Conservation (phyloP, 2,888 invertebrate genomes). For the Lycophotia porphyrea region DNA sequence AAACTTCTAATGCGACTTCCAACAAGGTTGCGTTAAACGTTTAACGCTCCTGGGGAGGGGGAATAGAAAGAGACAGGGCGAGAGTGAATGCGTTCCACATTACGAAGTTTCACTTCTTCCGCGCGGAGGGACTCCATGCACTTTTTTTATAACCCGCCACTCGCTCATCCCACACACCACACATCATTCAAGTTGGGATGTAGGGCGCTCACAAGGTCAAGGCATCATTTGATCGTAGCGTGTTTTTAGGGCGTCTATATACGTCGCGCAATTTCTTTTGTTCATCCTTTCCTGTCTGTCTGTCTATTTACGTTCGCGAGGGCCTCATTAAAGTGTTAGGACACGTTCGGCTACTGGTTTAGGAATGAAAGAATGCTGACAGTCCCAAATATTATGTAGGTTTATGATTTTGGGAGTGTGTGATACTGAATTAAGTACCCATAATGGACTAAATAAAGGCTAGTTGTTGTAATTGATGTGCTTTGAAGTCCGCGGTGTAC, state of each 20-base stretch:
- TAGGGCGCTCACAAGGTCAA: conserved; percentile 71
- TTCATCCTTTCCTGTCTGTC: conserved; percentile 50
- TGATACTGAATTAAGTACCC: not conserved
- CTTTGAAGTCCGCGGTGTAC: not conserved
- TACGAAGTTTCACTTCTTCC: too few species aligned
- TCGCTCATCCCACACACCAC: conserved; percentile 28
- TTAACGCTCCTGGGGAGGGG: too few species aligned
- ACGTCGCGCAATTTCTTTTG: conserved; percentile 62
- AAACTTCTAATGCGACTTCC: too few species aligned
- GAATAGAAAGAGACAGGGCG: too few species aligned
- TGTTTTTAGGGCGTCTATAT: conserved; percentile 64
- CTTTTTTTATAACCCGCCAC: not conserved
- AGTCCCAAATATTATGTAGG: not conserved
- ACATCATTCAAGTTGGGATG: conserved; percentile 46
- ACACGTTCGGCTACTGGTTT: conserved; percentile 24
- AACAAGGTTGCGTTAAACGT: too few species aligned
- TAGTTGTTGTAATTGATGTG: not conserved
- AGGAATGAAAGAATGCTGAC: conserved; percentile 29
- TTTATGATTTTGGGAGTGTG: conserved; percentile 1
- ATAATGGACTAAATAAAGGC: conserved; percentile 10
- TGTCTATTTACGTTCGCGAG: conserved; percentile 44
- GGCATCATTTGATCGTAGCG: conserved; percentile 49
- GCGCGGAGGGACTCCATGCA: too few species aligned
- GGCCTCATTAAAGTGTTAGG: conserved; percentile 29
- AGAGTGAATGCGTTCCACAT: too few species aligned